Percentiles rank a stretch among this genome's conserved stretches.
Conservation (phyloP, 2,113 vertebrate species). For the Malaclemys terrapin region DNA sequence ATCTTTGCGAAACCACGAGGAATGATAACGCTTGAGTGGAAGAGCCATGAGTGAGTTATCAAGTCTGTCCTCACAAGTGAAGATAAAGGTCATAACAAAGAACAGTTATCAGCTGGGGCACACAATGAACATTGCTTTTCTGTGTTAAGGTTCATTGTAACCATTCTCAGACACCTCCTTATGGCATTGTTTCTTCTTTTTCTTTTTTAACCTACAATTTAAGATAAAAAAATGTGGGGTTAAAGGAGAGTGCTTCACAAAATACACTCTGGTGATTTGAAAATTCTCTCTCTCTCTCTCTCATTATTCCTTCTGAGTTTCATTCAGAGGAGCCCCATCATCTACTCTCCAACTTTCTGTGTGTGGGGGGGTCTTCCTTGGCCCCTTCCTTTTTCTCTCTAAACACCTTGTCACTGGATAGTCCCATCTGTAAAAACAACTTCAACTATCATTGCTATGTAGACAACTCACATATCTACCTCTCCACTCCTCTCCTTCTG, state of each 20-base stretch:
- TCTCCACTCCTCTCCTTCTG: not conserved
- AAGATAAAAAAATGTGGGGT: not conserved
- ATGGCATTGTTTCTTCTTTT: conserved; percentile 26
- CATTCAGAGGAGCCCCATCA: not conserved
- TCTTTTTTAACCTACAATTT: not conserved
- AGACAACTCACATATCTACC: not conserved
- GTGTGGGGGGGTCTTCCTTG: not conserved
- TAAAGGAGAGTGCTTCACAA: not conserved
- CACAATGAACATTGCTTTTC: conserved; percentile 50
- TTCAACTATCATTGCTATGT: not conserved
- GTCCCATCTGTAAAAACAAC: not conserved
- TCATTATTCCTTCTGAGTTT: not conserved
- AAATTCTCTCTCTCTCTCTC: not conserved
- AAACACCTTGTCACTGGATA: not conserved
- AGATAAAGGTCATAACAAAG: conserved; percentile 61
- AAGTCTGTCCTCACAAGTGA: conserved; percentile 11
- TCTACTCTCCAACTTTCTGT: not conserved
- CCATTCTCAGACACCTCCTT: conserved; percentile 28
- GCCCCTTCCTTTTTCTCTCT: not conserved
- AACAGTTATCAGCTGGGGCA: conserved; percentile 39
- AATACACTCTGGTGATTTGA: not conserved
- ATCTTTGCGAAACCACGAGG: not conserved
- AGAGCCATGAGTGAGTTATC: conserved; percentile 18
- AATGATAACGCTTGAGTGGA: conserved; percentile 18
- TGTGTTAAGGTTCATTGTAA: conserved; percentile 44